A percentile compares a stretch with the other conserved stretches of the same genome.
Evolutionary conservation across 2,888 invertebrate genomes (phyloP).

Genomic region (Drosophila rubida): DNA sequence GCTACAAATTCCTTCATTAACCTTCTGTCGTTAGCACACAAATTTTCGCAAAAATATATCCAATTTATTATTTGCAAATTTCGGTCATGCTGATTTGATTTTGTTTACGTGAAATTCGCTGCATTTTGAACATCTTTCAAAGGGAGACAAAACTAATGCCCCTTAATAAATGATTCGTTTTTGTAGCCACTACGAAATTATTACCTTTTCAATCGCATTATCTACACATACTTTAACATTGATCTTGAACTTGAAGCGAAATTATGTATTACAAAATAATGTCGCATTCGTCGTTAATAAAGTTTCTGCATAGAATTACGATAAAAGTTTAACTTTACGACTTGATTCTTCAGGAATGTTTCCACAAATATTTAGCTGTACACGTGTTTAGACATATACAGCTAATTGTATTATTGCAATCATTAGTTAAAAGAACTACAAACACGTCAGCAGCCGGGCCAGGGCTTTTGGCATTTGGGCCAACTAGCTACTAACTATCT

Average conservation of each 20-base stretch:
- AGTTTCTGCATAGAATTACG: not conserved
- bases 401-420: slow-evolving; percentile 2
- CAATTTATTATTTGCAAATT: not conserved
- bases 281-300: not conserved
- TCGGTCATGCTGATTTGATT: not conserved
- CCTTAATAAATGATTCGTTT: not conserved
- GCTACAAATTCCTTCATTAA: slow-evolving; percentile 25
- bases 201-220: not conserved
- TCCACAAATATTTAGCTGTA: not conserved
- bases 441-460: slow-evolving; percentile 63
- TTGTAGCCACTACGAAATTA: not conserved
- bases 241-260: no score
- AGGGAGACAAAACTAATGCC: not conserved
- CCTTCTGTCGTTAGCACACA: slow-evolving; percentile 11
- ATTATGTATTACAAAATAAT: not conserved
- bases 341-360: not conserved
- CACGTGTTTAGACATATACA: not conserved
- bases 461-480: slow-evolving; percentile 37
- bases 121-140: not conserved
- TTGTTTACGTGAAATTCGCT: not conserved
- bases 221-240: no score
- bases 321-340: not conserved
- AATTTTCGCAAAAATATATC: not conserved
- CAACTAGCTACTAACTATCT: slow-evolving; percentile 40
- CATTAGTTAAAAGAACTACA: slow-evolving; percentile 16